Percentiles rank a stretch among this genome's conserved stretches.
phyloP scores from a whole-genome alignment of 2,797 vertebrate species.

The Mormyrus proboscirostris region DNA sequence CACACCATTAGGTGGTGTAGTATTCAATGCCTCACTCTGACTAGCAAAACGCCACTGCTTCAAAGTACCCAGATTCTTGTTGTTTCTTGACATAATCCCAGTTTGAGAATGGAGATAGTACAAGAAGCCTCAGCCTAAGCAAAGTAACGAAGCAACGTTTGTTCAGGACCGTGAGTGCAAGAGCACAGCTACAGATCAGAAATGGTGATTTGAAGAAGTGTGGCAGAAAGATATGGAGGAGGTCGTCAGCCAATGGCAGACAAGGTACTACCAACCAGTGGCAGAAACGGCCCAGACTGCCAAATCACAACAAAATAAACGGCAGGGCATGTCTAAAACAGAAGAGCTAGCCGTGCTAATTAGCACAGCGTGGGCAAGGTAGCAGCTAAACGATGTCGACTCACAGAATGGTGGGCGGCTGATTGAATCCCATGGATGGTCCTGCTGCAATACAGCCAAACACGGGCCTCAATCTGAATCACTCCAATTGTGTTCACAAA shows the following conservation, averaged over 20 bases:
- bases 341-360: neutral
- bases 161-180: neutral
- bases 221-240: neutral
- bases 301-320: neutral
- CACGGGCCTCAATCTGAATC: neutral
- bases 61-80: neutral
- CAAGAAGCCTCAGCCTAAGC: slow-evolving; percentile 11
- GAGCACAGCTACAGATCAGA: neutral
- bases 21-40: neutral
- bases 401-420: neutral
- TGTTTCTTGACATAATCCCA: neutral
- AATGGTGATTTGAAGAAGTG: neutral
- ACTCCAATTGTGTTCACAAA: neutral
- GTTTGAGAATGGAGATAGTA: slow-evolving; percentile 21
- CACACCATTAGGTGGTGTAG: neutral
- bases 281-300: slow-evolving; percentile 4
- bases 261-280: neutral
- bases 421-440: neutral
- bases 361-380: neutral
- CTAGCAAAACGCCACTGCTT: neutral
- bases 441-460: neutral
- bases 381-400: neutral
- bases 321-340: neutral
- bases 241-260: neutral
- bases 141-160: neutral